A percentile compares a stretch with the other conserved stretches of the same genome.
These are phyloP conservation scores for Protaetia brevitarsis DNA, from an alignment of 1,140 invertebrate species.

Conservation along the genomic window DNA sequence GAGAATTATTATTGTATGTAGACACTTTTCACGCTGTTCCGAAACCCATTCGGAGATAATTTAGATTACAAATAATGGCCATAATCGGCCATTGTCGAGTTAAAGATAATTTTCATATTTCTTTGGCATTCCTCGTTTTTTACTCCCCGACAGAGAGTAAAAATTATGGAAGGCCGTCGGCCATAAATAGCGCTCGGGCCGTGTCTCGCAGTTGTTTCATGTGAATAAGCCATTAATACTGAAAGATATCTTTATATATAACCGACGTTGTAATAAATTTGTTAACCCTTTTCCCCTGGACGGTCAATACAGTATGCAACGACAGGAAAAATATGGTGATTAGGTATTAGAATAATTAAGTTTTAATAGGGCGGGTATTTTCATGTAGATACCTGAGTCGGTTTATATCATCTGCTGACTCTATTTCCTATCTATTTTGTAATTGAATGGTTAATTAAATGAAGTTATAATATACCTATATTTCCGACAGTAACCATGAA, in stretches of 20 bases:
- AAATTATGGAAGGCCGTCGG: background rate
- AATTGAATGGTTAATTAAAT: background rate
- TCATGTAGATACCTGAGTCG: background rate
- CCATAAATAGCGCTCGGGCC: slow-evolving; percentile 4
- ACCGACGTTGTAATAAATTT: slow-evolving; percentile 9
- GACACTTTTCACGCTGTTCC: slow-evolving; percentile 18
- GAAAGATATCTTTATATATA: slow-evolving; percentile 23
- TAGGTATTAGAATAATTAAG: slow-evolving; percentile 8
- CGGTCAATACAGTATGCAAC: background rate
- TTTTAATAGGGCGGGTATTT: background rate
- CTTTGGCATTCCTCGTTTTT: background rate
- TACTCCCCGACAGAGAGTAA: background rate
- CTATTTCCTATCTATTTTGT: background rate
- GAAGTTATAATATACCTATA: background rate
- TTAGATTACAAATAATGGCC: slow-evolving; percentile 25
- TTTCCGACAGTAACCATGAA: too few relatives aligned
- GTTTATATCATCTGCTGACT: slow-evolving; percentile 3
- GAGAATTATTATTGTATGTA: slow-evolving; percentile 20
- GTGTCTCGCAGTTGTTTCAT: slow-evolving; percentile 23
- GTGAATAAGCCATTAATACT: slow-evolving; percentile 25
- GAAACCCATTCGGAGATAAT: slow-evolving; percentile 12
- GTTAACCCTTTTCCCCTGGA: background rate
- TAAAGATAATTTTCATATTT: slow-evolving; percentile 21
- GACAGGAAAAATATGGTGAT: background rate
- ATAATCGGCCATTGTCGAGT: slow-evolving; percentile 24